A percentile compares a stretch with the other conserved stretches of the same genome.
These are phyloP conservation scores for Tethya wilhelma DNA, from an alignment of 37 sponge, comb jelly and placozoan species.

Conservation along the genomic window DNA sequence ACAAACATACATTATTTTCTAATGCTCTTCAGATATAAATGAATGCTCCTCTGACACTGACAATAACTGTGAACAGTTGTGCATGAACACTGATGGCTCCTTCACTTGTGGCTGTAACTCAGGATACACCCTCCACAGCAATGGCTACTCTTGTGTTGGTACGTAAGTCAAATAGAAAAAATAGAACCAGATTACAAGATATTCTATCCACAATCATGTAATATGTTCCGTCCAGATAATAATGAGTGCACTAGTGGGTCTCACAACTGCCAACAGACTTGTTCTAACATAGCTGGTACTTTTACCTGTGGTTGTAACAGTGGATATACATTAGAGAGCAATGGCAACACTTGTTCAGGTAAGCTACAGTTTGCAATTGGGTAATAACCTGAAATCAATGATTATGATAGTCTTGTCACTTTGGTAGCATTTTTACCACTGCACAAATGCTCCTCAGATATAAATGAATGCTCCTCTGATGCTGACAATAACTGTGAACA, in stretches of 20 bases:
- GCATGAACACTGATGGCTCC: background rate
- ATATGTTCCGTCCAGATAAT: constrained; percentile 5
- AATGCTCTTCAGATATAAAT: background rate
- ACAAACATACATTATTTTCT: too few relatives aligned
- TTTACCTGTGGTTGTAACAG: constrained; percentile 45
- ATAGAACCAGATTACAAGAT: too few relatives aligned
- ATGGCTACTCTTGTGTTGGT: background rate
- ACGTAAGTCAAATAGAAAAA: background rate
- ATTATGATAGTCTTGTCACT: too few relatives aligned
- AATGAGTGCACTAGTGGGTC: constrained; percentile 23
- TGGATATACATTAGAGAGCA: constrained; percentile 8
- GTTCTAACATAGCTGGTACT: constrained; percentile 31
- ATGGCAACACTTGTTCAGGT: constrained; percentile 31
- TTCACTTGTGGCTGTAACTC: background rate
- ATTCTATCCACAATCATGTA: too few relatives aligned
- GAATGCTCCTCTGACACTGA: background rate
- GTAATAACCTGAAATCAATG: too few relatives aligned
- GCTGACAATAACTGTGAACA: background rate
- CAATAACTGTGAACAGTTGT: constrained; percentile 1
- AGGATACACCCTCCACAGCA: background rate
- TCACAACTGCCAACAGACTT: constrained; percentile 13
- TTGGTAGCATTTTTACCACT: too few relatives aligned
- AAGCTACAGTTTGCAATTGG: too few relatives aligned
- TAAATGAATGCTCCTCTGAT: background rate
- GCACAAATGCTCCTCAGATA: too few relatives aligned